Base-by-base conservation (phyloP, 2,797 vertebrate species). In the Pogonophryne albipinna region DNA sequence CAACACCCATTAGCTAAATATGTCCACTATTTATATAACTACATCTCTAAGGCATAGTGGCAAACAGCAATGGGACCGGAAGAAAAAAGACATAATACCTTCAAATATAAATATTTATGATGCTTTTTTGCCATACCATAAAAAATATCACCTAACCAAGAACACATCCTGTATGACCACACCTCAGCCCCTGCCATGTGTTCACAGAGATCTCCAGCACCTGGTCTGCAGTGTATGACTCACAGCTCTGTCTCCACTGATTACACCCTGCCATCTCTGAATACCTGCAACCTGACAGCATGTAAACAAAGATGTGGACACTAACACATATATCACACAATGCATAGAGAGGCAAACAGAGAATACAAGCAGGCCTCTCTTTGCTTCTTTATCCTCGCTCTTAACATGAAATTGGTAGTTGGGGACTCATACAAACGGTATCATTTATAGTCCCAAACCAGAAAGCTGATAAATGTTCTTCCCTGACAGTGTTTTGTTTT, bases 241-340 rank as follows among this genome's bases (percentile, higher is more conserved):
- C 79, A 82, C 67, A 69, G 72, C 72, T 71, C 62, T 13, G 78
- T 74, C 71, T 81, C 44, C 51, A 17, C 59, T 81, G 80, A 86
- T 91, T 89, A 90, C 53, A 85, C 67, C 71, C 84, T 78, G 64
- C 61, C 82, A 79, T 52, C 66, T 57, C 60, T 50, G 61, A 80
- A 84, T 85, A 83, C 69, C 85, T 83, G 69, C 72, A 76, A 68
- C 66, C 72, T 72, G 64, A 44, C 68, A 74, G 66, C 78, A 74
- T 14, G 42, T 34, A 79, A 72, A 81, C 77, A 77, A 67, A 53
- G 59, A 72, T 1, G 19, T 62, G 57, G 58, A 56, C 11, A 42
- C 10, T 34, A 12, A 44, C 47, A 75, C 27, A 34, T 3, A 72
- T 69, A 57, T 77, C 47, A 71, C 59, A 61, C 17, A 58, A 73